Conservation (phyloP, 1,140 invertebrate genomes). For the Sarcophaga peregrina region DNA sequence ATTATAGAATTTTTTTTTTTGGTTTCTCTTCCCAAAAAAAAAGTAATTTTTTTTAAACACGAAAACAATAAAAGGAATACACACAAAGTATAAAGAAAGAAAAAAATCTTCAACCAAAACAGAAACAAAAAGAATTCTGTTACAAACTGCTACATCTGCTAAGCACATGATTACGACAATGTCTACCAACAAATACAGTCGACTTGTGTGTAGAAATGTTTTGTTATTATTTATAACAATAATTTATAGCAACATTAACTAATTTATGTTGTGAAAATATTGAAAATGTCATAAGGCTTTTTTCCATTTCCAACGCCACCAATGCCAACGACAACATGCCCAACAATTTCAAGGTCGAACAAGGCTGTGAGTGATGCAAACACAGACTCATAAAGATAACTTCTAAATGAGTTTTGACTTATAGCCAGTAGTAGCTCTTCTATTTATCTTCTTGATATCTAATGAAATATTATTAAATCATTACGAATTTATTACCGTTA, state of each 20-base stretch:
- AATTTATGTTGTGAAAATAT: conserved; percentile 27
- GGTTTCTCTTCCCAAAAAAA: background rate
- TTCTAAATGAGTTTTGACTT: background rate
- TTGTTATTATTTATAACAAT: conserved; percentile 18
- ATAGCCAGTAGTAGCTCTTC: background rate
- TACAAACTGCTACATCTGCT: conserved; percentile 1
- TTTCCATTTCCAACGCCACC: background rate
- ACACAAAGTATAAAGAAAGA: no score
- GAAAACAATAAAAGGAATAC: no score
- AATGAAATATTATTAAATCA: conserved; percentile 22
- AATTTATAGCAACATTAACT: conserved; percentile 16
- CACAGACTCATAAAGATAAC: background rate
- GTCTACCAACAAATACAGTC: no score
- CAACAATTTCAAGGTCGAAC: no score
- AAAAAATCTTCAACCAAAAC: background rate
- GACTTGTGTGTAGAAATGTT: background rate
- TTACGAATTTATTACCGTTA: conserved; percentile 30
- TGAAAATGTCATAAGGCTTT: conserved; percentile 18
- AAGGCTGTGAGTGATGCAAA: background rate
- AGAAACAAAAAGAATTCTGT: background rate
- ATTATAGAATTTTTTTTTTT: conserved; percentile 4
- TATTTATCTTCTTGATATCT: background rate
- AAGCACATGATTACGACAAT: no score
- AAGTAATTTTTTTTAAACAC: no score
- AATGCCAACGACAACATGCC: no score